Evolutionary conservation across 2,888 invertebrate genomes (phyloP), one percentile per base, ranked within the genome.

Genomic region (Smittia sp.): DNA sequence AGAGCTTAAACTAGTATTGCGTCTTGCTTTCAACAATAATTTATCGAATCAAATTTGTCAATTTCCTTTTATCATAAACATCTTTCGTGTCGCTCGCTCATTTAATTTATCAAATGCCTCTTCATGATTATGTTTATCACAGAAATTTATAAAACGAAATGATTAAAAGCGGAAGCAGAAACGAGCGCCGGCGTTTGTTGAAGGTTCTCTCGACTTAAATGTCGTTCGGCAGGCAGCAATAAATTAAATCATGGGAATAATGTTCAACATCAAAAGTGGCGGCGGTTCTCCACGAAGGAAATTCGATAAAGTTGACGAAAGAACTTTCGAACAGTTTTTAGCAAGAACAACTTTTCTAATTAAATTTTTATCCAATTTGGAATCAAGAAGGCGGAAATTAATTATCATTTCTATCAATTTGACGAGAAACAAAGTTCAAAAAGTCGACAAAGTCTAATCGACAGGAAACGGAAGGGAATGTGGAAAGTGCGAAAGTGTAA

Each of bases 121-220:
- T 75, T 75, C 75, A 75, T 76, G 76, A 77, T 76, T 76, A 76
- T 75, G 75, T 75, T 76, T 78, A 78, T 78, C 78, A 78, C 78
- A 78, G 78, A 78, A 77, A 77, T 76, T 77, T 77, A 74, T 75
- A 58, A 76, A 76, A 52, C 9, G 73, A 75, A 74, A 74, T 73
- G 66, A 73, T 58, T 41, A 27, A 72, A 68, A 74, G 54, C 54
- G 9, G 39, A 62, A 62, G 72, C 25, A 62, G 39, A 58, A 58
- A 58, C 58, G 13, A 58, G 24, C 63, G 63, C 15, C 27, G 24
- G 63, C 58, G 20, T 63, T 58, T 63, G 27, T 63, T 18, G 58
- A 22, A 22, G 27, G 27, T 63, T 63, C 22, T 11, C 1, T 27
- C 11, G 24, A 58, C 63, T 63, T 20, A 1, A 4, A 1, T 13